Evolutionary conservation across 2,113 vertebrate species (phyloP), one percentile per base, ranked within the genome.

Genomic region (Diglossa brunneiventris): DNA sequence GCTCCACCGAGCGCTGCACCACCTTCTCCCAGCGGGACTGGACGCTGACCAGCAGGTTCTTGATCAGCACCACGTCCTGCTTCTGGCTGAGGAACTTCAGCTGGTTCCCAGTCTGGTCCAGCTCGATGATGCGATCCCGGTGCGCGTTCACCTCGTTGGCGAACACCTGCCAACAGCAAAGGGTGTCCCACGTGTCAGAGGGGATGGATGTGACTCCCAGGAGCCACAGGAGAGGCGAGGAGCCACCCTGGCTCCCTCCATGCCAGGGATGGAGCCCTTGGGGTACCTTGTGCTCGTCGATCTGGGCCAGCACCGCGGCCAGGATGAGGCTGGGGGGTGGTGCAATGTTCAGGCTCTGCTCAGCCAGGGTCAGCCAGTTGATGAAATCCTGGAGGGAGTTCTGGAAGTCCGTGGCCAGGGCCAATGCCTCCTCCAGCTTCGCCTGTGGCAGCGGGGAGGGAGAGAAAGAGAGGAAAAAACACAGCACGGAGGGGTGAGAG

Each of bases 1-100:
- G 98, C 96, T 99, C 99, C 94, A 99, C 98, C 0, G 99, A 99
- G 92, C 99, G 98, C 98, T 99, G 99, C 30, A 99, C 99, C 53
- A 99, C 98, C 94, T 99, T 99, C 98, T 99, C 99, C 99, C 99
- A 99, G 64, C 99, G 99, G 7, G 99, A 98, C 97, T 99, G 99
- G 52, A 99, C 99, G 7, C 99, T 99, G 55, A 99, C 98, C 95
- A 99, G 98, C 94, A 99, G 98, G 97, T 99, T 99, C 96, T 99
- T 99, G 96, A 99, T 99, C 69, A 99, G 97, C 63, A 99, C 99
- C 83, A 99, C 99, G 0, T 99, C 99, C 97, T 99, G 99, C 96
- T 99, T 99, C 90, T 99, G 97, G 96, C 99, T 99, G 94, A 99
- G 98, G 44, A 99, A 99, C 91, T 99, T 99, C 21, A 99, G 97